These are phyloP conservation scores for Lophura nycthemera DNA, from an alignment of 2,113 vertebrate genomes.

Conservation along the genomic window DNA sequence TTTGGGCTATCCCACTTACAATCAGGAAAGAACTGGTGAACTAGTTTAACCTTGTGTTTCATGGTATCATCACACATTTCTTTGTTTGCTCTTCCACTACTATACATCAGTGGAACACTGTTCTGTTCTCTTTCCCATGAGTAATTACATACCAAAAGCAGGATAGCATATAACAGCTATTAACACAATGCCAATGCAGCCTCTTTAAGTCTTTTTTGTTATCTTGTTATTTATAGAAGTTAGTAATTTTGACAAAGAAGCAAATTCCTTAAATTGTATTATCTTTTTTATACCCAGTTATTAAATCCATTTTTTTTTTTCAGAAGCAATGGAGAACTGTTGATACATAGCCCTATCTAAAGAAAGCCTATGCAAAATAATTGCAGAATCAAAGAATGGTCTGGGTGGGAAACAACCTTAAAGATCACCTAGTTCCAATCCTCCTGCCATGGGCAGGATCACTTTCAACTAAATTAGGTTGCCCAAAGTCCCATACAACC, in stretches of 20 bases:
- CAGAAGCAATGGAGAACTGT: neutral
- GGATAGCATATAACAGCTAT: slow-evolving; percentile 48
- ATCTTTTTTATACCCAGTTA: slow-evolving; percentile 12
- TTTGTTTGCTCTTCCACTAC: slow-evolving; percentile 39
- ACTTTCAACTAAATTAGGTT: neutral
- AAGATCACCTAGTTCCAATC: neutral
- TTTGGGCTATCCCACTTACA: slow-evolving; percentile 23
- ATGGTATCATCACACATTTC: slow-evolving; percentile 14
- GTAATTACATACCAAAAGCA: slow-evolving; percentile 59
- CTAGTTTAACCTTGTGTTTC: slow-evolving; percentile 31
- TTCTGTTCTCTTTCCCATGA: slow-evolving; percentile 16
- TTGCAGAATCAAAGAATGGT: neutral
- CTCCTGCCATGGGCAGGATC: neutral
- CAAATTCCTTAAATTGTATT: slow-evolving; percentile 42
- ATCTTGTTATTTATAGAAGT: neutral
- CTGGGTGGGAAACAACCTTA: neutral
- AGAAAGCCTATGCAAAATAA: neutral
- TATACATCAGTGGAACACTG: neutral
- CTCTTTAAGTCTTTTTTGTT: slow-evolving; percentile 47
- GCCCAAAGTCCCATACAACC: neutral
- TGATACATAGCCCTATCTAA: neutral
- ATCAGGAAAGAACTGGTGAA: slow-evolving; percentile 6
- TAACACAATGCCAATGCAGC: slow-evolving; percentile 44
- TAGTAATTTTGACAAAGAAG: slow-evolving; percentile 11
- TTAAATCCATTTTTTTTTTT: slow-evolving; percentile 1